phyloP scores from a whole-genome alignment of 2,113 vertebrate genomes.

The Circaetus cinerascens region DNA sequence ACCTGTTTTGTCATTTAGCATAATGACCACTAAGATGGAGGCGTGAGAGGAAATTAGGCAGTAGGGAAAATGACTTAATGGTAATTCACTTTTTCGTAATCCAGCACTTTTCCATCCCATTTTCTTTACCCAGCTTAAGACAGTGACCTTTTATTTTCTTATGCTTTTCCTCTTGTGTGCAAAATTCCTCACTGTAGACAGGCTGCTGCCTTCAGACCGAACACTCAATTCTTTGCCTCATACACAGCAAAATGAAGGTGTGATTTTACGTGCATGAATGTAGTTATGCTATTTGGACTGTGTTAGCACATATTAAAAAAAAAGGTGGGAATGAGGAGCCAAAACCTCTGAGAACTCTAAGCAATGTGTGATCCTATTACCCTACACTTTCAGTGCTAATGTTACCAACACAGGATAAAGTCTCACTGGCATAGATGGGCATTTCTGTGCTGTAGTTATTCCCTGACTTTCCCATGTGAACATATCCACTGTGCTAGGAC shows the following conservation, averaged over 20 bases:
- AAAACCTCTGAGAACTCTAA: background rate
- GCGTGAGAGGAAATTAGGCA: background rate
- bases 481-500: background rate
- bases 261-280: background rate
- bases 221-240: background rate
- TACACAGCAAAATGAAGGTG: background rate
- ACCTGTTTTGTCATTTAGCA: background rate
- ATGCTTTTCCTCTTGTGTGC: background rate
- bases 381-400: background rate
- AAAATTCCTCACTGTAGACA: background rate
- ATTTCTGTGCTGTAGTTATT: background rate
- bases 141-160: background rate
- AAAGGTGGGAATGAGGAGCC: background rate
- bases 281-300: background rate
- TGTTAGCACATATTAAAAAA: background rate
- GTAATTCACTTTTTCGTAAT: background rate
- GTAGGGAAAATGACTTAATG: background rate
- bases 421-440: background rate
- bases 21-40: background rate
- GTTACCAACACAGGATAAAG: no score
- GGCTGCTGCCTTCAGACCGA: background rate
- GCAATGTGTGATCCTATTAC: background rate
- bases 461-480: background rate
- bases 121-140: background rate
- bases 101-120: background rate